Percentiles rank a stretch among this genome's conserved stretches.
phyloP scores from a whole-genome alignment of 1,140 invertebrate species.

The Pristionchus pacificus region DNA sequence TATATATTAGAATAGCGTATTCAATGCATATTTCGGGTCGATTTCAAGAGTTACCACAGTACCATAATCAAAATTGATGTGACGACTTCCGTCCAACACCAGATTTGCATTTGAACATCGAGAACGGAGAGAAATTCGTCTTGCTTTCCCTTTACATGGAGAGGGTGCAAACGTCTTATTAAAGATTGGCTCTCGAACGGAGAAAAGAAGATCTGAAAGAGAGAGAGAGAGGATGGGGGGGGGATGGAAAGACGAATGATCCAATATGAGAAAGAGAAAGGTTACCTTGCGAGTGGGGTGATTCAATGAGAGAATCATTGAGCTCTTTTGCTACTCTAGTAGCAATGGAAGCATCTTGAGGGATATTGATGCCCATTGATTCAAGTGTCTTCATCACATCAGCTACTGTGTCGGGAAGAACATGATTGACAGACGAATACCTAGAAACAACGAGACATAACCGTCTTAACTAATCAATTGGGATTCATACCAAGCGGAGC shows the following conservation, averaged over 20 bases:
- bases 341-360: conserved; percentile 76
- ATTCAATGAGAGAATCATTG: conserved; percentile 50
- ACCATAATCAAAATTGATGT: not conserved
- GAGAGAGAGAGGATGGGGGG: not conserved
- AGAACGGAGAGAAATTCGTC: conserved; percentile 72
- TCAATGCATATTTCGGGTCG: not conserved
- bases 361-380: conserved; percentile 56
- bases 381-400: conserved; percentile 68
- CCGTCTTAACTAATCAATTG: not conserved
- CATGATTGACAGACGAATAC: conserved; percentile 64
- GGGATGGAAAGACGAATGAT: not conserved
- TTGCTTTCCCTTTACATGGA: conserved; percentile 61
- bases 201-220: conserved; percentile 72
- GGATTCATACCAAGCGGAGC: conserved; percentile 88
- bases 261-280: not conserved
- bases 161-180: conserved; percentile 58
- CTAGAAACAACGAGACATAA: not conserved
- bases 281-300: conserved; percentile 37
- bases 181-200: conserved; percentile 81
- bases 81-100: not conserved
- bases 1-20: not conserved
- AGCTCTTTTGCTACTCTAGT: conserved; percentile 63
- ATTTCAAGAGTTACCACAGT: not conserved
- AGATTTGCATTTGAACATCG: conserved; percentile 76
- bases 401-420: conserved; percentile 73